phyloP scores from a whole-genome alignment of 2,113 vertebrate species.

The Chionomys nivalis region DNA sequence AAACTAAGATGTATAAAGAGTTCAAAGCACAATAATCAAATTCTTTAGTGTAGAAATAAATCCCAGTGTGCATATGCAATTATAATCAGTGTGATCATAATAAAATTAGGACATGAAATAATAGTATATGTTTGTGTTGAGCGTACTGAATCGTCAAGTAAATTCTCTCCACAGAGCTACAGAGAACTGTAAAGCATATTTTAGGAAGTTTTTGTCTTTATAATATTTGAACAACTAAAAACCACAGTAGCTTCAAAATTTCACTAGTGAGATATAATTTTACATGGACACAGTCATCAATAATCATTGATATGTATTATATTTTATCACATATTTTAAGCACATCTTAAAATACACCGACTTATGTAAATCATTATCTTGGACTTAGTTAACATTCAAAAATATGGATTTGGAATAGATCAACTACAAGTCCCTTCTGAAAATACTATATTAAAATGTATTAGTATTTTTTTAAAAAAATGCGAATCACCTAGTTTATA shows the following conservation, averaged over 20 bases:
- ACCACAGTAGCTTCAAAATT: not conserved
- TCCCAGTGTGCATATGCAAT: not conserved
- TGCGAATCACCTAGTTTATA: not conserved
- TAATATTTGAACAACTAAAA: conserved; percentile 12
- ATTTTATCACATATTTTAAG: not conserved
- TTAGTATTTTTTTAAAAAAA: no score
- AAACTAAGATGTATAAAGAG: not conserved
- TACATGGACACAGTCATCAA: not conserved
- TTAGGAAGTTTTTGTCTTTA: not conserved
- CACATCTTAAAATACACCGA: not conserved
- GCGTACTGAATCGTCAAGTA: not conserved
- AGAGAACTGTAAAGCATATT: not conserved
- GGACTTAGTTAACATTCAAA: no score
- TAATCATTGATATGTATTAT: not conserved
- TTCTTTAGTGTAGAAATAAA: not conserved
- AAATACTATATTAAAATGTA: no score
- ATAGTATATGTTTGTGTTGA: not conserved
- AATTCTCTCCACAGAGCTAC: not conserved
- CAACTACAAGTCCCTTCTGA: no score
- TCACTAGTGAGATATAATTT: not conserved
- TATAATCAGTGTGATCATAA: not conserved
- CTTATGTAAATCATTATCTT: no score
- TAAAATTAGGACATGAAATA: not conserved
- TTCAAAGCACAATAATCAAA: not conserved
- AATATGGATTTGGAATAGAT: no score